A percentile compares a stretch with the other conserved stretches of the same genome.
Conservation (phyloP, 2,888 invertebrate species). For the Sphaeridia pumilis region DNA sequence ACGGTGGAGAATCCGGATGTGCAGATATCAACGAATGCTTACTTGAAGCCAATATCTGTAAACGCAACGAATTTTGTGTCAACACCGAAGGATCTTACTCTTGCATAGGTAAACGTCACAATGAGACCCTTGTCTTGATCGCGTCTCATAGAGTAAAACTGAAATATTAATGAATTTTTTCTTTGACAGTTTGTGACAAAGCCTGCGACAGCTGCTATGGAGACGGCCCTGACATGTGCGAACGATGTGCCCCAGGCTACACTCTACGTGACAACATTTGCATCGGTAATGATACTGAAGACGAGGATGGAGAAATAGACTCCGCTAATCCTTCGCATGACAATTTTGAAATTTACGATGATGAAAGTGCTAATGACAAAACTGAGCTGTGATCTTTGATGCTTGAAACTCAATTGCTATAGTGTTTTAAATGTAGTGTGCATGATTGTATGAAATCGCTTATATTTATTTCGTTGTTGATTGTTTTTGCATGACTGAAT, state of each 20-base stretch:
- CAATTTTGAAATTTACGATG: too few relatives aligned
- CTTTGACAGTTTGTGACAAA: conserved; percentile 68
- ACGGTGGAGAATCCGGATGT: conserved; percentile 64
- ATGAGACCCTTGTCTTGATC: not conserved
- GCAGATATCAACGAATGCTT: conserved; percentile 75
- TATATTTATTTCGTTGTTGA: too few relatives aligned
- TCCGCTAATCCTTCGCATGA: too few relatives aligned
- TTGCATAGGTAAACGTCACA: conserved; percentile 50
- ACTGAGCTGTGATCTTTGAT: conserved; percentile 20
- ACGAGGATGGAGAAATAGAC: not conserved
- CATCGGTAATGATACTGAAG: conserved; percentile 54
- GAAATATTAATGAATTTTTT: conserved; percentile 10
- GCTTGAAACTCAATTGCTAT: too few relatives aligned
- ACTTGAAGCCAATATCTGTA: conserved; percentile 45
- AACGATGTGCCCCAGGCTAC: conserved; percentile 63
- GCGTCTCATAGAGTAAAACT: not conserved
- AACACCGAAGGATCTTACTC: conserved; percentile 74
- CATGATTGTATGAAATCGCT: too few relatives aligned
- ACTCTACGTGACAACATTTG: conserved; percentile 62
- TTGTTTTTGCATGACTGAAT: too few relatives aligned
- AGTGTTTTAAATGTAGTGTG: too few relatives aligned
- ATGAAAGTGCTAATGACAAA: conserved; percentile 2
- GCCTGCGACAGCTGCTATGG: conserved; percentile 74
- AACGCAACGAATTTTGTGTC: conserved; percentile 65
- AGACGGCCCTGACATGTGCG: conserved; percentile 85